Evolutionary conservation across 2,888 invertebrate species (phyloP), one percentile per base, ranked within the genome.

Genomic region (Seladonia tumulorum): DNA sequence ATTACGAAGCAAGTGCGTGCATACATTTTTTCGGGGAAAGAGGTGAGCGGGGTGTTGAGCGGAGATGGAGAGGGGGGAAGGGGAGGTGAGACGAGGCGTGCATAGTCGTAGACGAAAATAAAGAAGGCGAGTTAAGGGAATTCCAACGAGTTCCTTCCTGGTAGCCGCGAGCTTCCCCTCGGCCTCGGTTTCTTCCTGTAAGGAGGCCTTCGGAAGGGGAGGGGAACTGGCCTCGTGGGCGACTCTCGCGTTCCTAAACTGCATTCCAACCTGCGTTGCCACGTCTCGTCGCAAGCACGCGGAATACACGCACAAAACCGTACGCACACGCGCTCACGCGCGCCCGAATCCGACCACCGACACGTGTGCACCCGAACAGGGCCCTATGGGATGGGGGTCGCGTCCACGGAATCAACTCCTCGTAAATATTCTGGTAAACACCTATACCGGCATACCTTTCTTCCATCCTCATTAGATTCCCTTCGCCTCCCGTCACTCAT

Each of bases 221-320:
- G 83, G 78, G 82, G 82, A 80, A 76, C 74, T 86, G 79, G 86
- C 87, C 88, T 88, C 90, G 91, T 89, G 88, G 89, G 90, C 90
- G 90, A 88, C 89, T 88, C 91, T 86, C 85, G 89, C 90, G 90
- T 92, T 91, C 91, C 92, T 91, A 91, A 90, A 92, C 92, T 90
- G 91, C 93, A 93, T 93, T 93, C 93, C 91, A 91, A 88, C 89
- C 88, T 89, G 90, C 91, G 93, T 92, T 93, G 93, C 93, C 93
- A 93, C 91, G 92, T 93, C 91, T 92, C 90, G 81, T 85, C 86
- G 86, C 86, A 83, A 85, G 88, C 83, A 82, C 77, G 72, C 73
- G 66, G 82, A 63, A 66, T 68, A 84, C 88, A 88, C 84, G 83
- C 79, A 39, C 49, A 42, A 60, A 71, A 63, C 60, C 57, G 76